These are phyloP conservation scores for Nesidiocoris tenuis DNA, from an alignment of 2,888 invertebrate genomes.

Conservation along the genomic window DNA sequence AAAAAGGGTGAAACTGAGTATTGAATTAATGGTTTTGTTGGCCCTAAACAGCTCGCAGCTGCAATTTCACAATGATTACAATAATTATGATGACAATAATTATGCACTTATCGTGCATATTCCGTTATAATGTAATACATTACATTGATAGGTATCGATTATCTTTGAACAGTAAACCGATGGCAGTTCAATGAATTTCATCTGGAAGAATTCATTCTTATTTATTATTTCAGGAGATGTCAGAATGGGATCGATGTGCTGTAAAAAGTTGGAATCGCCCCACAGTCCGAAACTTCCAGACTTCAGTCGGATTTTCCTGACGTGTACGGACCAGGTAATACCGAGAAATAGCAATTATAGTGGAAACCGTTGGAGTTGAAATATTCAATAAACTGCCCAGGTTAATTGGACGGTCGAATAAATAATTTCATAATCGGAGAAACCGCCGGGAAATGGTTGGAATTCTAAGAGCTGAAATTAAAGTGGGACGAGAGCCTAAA, in stretches of 20 bases:
- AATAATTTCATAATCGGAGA: background rate
- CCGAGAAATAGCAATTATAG: background rate
- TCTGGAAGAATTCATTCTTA: background rate
- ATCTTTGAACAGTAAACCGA: too few species aligned
- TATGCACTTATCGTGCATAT: too few species aligned
- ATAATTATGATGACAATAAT: too few species aligned
- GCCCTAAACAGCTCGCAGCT: too few species aligned
- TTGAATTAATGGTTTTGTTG: too few species aligned
- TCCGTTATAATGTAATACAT: too few species aligned
- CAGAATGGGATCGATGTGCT: slow-evolving; percentile 39
- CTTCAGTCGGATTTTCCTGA: slow-evolving; percentile 23
- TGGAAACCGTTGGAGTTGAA: too few species aligned
- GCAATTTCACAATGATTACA: too few species aligned
- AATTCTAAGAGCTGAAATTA: background rate
- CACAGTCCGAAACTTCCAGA: slow-evolving; percentile 38
- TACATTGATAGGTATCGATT: too few species aligned
- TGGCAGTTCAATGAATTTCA: too few species aligned
- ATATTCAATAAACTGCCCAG: too few species aligned
- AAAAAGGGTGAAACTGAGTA: too few species aligned
- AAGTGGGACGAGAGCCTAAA: background rate
- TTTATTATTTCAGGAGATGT: slow-evolving; percentile 18
- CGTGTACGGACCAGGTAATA: slow-evolving; percentile 34
- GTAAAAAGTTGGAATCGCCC: slow-evolving; percentile 35
- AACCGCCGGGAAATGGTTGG: background rate
- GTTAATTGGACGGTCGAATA: background rate